Evolutionary conservation across 2,113 vertebrate genomes (phyloP), one percentile per base, ranked within the genome.

Genomic region (Empidonax traillii): DNA sequence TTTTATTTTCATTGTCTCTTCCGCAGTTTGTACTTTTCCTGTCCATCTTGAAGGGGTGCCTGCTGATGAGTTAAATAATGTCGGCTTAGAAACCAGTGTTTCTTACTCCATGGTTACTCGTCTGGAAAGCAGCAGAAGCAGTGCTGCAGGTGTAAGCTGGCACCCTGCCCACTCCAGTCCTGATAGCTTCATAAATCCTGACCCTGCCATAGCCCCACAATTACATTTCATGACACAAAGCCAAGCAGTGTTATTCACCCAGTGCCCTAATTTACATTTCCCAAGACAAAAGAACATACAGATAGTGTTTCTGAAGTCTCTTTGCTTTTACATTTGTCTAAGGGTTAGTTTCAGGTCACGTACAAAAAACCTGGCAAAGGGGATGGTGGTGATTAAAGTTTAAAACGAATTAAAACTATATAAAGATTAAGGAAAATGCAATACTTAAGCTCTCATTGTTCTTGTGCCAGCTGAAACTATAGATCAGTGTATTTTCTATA

Each of bases 151-250:
- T 97, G 97, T 95, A 97, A 96, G 73, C 90, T 97, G 97, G 97
- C 96, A 94, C 31, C 18, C 44, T 97, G 92, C 97, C 97, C 94
- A 89, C 74, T 91, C 69, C 65, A 84, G 73, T 86, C 90, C 92
- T 97, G 96, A 97, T 92, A 95, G 90, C 94, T 97, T 97, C 97
- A 98, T 98, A 98, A 98, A 98, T 97, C 95, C 96, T 97, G 90
- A 97, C 96, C 95, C 90, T 97, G 84, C 85, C 55, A 10, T 53
- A 95, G 91, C 71, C 86, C 47, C 73, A 89, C 83, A 96, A 94
- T 97, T 97, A 94, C 96, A 96, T 97, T 98, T 97, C 96, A 91
- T 93, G 94, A 97, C 92, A 97, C 93, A 98, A 97, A 97, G 93
- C 94, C 95, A 97, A 97, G 93, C 73, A 96, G 76, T 96, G 90